Base-by-base conservation (phyloP, 2,888 invertebrate genomes). In the Herminia tarsipennalis region DNA sequence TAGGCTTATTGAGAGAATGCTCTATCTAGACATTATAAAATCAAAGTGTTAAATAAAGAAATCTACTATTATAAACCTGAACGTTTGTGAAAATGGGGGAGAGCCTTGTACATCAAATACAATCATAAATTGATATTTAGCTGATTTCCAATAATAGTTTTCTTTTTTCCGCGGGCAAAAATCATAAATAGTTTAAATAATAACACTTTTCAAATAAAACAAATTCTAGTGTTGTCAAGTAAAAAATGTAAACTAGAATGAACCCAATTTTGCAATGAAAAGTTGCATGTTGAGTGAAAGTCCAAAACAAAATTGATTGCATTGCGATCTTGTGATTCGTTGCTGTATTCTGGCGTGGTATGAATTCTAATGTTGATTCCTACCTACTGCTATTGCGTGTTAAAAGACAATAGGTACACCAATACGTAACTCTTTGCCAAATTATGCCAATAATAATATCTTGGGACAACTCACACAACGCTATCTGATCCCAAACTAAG, bases 201-300 rank as follows among this genome's bases (percentile, higher is more conserved):
- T n/a, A n/a, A n/a, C n/a, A 18, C 8, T 32, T 5, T 14, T 13
- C 2, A 28, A 18, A 32, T 8, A 10, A 17, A 18, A 12, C 36
- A 24, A 2, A 18, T 1, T 13, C 1, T 38, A 21, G 8, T 25
- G 18, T 28, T 22, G 13, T 18, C 3, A 38, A 38, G 21, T 29
- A 29, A 39, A 46, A 24, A 1, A 4, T 4, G 9, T 27, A 13
- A 51, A 44, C 6, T 41, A 13, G 10, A 29, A 17, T 42, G 37
- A 30, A 5, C 20, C 16, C 5, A 17, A 28, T 39, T 40, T 44
- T 17, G 35, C 43, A 53, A 53, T 32, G 21, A 18, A 27, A 32
- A 24, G 37, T 54, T 48, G 56, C 66, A 49, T 63, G 59, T 52
- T 25, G 49, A 58, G 66, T 55, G 66, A 66, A 66, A 66, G 66